Percentiles rank a stretch among this genome's conserved stretches.
Conservation (phyloP, 2,888 invertebrate genomes). For the Harpalus rubripes region DNA sequence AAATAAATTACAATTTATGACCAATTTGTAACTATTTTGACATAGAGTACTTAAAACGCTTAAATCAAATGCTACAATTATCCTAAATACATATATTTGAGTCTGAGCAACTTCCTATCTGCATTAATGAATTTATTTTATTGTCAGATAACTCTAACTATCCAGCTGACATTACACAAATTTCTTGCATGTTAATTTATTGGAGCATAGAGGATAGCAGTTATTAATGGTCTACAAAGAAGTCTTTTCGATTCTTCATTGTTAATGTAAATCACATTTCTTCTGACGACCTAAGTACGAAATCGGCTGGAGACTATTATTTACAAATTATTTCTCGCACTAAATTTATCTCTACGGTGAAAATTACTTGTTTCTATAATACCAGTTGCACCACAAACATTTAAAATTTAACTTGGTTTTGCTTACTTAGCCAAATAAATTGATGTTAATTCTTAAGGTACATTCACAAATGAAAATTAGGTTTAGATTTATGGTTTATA, state of each 20-base stretch:
- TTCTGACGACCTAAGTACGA: no score
- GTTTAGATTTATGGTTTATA: no score
- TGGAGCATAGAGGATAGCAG: slow-evolving; percentile 24
- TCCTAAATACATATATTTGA: slow-evolving; percentile 2
- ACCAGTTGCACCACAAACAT: no score
- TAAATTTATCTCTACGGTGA: no score
- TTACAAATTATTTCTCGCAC: no score
- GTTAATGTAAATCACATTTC: background rate
- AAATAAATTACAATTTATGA: slow-evolving; percentile 41
- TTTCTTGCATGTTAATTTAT: slow-evolving; percentile 38
- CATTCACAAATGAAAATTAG: no score
- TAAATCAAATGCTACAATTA: slow-evolving; percentile 8
- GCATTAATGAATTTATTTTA: slow-evolving; percentile 22
- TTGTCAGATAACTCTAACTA: slow-evolving; percentile 8
- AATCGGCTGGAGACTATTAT: no score
- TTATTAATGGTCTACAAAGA: slow-evolving; percentile 29
- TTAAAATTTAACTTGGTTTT: no score
- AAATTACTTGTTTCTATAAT: no score
- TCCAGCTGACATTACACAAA: slow-evolving; percentile 34
- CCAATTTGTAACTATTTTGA: slow-evolving; percentile 5
- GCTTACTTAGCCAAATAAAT: no score
- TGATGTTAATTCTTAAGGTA: no score
- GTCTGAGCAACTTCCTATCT: background rate
- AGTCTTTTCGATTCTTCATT: slow-evolving; percentile 40
- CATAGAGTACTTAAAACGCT: slow-evolving; percentile 13